phyloP scores from a whole-genome alignment of 2,113 vertebrate genomes.

The Aramus guarauna region DNA sequence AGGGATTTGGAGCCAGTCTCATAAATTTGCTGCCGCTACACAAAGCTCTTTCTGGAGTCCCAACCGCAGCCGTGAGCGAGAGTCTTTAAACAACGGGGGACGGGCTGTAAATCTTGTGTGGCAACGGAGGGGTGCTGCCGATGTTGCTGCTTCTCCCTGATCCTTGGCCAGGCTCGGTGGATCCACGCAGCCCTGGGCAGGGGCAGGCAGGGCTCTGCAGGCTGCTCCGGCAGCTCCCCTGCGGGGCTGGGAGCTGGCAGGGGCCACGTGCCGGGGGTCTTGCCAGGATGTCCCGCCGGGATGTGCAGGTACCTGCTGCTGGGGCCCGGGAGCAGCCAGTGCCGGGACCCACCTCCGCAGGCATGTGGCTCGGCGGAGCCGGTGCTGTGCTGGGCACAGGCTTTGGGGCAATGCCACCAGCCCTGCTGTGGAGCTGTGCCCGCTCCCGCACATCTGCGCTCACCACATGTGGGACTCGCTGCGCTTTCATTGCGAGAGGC shows the following conservation, averaged over 20 bases:
- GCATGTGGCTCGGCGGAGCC: fast-evolving
- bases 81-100: background rate
- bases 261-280: fast-evolving
- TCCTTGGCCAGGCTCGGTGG: background rate
- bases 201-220: background rate
- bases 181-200: too few species aligned
- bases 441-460: background rate
- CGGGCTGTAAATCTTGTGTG: background rate
- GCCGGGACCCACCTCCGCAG: background rate
- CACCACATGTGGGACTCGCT: background rate
- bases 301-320: background rate
- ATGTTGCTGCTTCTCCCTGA: fast-evolving
- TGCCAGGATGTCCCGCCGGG: background rate
- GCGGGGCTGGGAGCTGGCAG: fast-evolving
- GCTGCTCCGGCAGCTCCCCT: too few species aligned
- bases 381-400: fast-evolving
- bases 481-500: background rate
- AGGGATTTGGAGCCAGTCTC: conserved; percentile 48
- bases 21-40: conserved; percentile 62
- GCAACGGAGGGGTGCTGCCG: background rate
- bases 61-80: background rate
- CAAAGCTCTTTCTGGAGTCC: conserved; percentile 29
- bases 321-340: background rate
- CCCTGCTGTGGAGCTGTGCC: background rate
- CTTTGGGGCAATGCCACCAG: background rate